phyloP scores from a whole-genome alignment of 1,140 invertebrate species.

The Colletes latitarsis region DNA sequence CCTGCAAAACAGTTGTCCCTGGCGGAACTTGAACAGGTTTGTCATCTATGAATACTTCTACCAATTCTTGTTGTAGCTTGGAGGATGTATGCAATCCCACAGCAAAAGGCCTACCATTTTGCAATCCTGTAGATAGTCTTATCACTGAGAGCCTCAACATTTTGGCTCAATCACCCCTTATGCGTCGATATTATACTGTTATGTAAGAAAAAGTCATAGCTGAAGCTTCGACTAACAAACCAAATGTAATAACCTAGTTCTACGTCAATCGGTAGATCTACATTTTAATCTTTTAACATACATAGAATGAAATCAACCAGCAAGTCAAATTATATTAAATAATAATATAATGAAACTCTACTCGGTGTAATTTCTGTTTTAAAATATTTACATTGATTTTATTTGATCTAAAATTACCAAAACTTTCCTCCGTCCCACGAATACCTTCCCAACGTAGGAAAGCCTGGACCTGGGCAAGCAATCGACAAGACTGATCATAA shows the following conservation, averaged over 20 bases:
- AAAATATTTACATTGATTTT: not conserved
- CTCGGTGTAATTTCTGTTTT: not conserved
- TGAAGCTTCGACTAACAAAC: constrained; percentile 1
- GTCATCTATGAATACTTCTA: constrained; percentile 99
- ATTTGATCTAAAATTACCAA: constrained; percentile 17
- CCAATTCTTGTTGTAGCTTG: constrained; percentile 85
- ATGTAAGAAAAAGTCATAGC: constrained; percentile 58
- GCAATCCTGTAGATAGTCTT: constrained; percentile 73
- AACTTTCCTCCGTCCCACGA: not conserved
- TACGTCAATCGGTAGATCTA: not conserved
- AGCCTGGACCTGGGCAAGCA: not conserved
- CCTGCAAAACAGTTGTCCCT: constrained; percentile 98
- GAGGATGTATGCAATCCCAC: constrained; percentile 69
- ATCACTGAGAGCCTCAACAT: constrained; percentile 84
- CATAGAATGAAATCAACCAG: not conserved
- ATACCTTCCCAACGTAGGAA: not conserved
- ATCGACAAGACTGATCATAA: constrained; percentile 1
- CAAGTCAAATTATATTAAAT: not conserved
- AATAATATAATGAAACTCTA: not conserved
- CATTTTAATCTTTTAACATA: not conserved
- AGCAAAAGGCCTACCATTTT: constrained; percentile 64
- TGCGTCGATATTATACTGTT: constrained; percentile 38
- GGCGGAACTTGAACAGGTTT: constrained; percentile 96
- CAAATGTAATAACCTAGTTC: constrained; percentile 16
- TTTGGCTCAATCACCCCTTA: constrained; percentile 61